Conservation (phyloP, 2,888 invertebrate genomes). For the Hermodice carunculata region DNA sequence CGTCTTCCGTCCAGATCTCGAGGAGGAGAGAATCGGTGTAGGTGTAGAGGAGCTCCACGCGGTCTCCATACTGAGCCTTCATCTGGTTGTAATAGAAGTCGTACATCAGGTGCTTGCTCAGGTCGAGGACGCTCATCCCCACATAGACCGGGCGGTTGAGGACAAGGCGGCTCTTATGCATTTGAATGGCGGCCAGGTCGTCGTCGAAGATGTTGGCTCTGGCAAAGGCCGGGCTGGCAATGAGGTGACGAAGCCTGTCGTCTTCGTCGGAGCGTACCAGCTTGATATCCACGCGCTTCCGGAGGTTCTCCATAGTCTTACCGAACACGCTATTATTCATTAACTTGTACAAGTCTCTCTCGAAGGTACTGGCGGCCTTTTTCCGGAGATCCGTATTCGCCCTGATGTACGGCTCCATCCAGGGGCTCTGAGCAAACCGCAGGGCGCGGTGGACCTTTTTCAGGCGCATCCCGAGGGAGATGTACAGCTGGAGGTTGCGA, state of each 20-base stretch:
- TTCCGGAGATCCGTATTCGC: no score
- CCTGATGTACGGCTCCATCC: no score
- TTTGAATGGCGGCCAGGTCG: constrained; percentile 62
- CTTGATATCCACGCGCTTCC: no score
- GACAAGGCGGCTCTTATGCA: constrained; percentile 45
- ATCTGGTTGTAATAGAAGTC: constrained; percentile 62
- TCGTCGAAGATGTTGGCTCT: constrained; percentile 54
- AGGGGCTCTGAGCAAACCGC: no score
- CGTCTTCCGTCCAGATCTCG: constrained; percentile 56
- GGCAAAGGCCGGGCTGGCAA: constrained; percentile 36
- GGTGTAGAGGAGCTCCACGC: constrained; percentile 45
- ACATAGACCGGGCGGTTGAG: constrained; percentile 66
- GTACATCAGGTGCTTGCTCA: constrained; percentile 65
- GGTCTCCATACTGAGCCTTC: constrained; percentile 47
- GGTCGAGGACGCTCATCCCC: constrained; percentile 64
- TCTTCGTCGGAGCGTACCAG: no score
- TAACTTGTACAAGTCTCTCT: constrained; percentile 63
- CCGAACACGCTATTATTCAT: constrained; percentile 64
- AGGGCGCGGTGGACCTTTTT: no score
- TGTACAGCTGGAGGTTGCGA: constrained; percentile 62
- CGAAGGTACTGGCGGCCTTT: constrained; percentile 54
- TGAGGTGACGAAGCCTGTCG: neutral
- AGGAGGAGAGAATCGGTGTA: constrained; percentile 56
- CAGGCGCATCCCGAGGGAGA: no score
- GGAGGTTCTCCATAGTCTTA: no score